Percentiles rank a stretch among this genome's conserved stretches.
These are phyloP conservation scores for Coregonus clupeaformis DNA, from an alignment of 2,113 vertebrate species.

Conservation along the genomic window DNA sequence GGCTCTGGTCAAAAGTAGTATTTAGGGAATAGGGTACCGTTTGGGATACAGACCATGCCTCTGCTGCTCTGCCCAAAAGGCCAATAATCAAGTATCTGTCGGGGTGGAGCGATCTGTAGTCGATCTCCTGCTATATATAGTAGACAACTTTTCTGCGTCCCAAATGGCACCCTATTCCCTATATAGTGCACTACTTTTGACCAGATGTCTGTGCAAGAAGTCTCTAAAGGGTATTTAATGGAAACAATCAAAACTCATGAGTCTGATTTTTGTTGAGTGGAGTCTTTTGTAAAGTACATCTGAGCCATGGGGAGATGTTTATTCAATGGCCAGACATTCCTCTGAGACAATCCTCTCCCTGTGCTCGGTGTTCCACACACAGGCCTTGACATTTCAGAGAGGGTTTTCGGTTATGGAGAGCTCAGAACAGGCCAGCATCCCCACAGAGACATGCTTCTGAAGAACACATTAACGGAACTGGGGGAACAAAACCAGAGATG, in stretches of 20 bases:
- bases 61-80: constrained; percentile 40
- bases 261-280: neutral
- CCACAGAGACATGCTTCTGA: neutral
- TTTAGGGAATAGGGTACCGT: too few relatives aligned
- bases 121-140: too few relatives aligned
- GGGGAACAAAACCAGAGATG: neutral
- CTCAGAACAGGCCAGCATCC: neutral
- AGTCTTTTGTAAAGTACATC: constrained; percentile 24
- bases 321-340: constrained; percentile 51
- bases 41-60: neutral
- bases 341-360: constrained; percentile 58
- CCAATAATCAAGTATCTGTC: constrained; percentile 48
- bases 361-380: constrained; percentile 27
- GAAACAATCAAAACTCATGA: neutral
- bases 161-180: too few relatives aligned
- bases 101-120: constrained; percentile 29
- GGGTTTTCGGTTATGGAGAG: neutral
- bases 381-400: constrained; percentile 59
- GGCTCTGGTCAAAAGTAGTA: too few relatives aligned
- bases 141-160: too few relatives aligned
- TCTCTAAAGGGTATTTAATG: neutral
- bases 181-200: too few relatives aligned
- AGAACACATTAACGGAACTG: neutral
- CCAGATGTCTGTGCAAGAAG: neutral
- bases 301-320: constrained; percentile 36